Base-by-base conservation (phyloP, 2,888 invertebrate species). In the Digitonthophagus gazella region DNA sequence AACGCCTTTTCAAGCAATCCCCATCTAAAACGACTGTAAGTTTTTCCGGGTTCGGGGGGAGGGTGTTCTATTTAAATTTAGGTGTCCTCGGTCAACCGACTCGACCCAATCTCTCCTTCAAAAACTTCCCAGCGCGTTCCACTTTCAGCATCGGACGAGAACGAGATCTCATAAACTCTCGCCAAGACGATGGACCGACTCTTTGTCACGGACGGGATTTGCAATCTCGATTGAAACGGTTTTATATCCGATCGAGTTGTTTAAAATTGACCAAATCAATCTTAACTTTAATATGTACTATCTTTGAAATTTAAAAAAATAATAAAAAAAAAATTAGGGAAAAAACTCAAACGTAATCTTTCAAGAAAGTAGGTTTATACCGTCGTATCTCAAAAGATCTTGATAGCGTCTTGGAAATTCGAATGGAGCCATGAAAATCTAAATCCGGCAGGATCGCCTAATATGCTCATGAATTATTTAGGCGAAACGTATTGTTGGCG, bases 11-110 rank as follows among this genome's bases (percentile, higher is more conserved):
- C 84, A 71, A 87, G 86, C 71, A 84, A 86, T 79, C 82, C 84
- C 74, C 84, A 84, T 69, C 84, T 91, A 75, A 87, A 87, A 81
- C 86, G 89, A 80, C 84, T 91, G 86, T 88, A 84, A 87, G 87
- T 86, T 58, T n/a, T n/a, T n/a, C n/a, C n/a, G n/a, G 18, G 15
- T 58, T 58, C 20, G n/a, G 18, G 5, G 15, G n/a, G 56, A 6
- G 56, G 4, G 14, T 58, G 18, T 20, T 14, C 18, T 14, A 58
- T 58, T 19, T 19, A 58, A 58, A 14, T 19, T 2, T 18, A 6
- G 58, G 16, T 58, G 18, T 58, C 18, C 16, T 19, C 18, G 20
- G 16, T 58, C 18, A 58, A 15, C 20, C 18, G n/a, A n/a, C n/a
- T n/a, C 28, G 28, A 44, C 28, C 28, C 28, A 5, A 44, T 44